These are phyloP conservation scores for Coenonympha arcania DNA, from an alignment of 2,888 invertebrate genomes.

Conservation along the genomic window DNA sequence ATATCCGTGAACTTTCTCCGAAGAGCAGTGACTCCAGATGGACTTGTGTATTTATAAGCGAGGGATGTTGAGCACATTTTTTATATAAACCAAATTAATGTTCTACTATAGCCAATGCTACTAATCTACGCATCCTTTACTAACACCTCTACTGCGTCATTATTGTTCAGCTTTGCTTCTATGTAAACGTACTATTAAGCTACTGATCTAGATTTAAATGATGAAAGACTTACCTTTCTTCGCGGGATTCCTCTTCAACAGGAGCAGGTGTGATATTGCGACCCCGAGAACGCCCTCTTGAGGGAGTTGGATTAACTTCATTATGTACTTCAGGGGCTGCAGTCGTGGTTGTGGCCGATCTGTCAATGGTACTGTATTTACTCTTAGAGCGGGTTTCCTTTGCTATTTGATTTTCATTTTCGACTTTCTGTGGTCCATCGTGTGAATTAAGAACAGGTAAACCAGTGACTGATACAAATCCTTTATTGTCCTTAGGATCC, in stretches of 20 bases:
- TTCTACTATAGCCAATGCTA: constrained; percentile 10
- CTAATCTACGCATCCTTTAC: constrained; percentile 8
- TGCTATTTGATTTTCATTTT: constrained; percentile 56
- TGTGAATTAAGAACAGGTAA: constrained; percentile 69
- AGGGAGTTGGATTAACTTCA: constrained; percentile 74
- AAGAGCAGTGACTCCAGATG: constrained; percentile 24
- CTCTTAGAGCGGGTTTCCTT: constrained; percentile 66
- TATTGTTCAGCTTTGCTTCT: constrained; percentile 11
- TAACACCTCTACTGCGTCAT: constrained; percentile 8
- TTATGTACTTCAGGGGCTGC: constrained; percentile 77
- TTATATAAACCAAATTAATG: constrained; percentile 10
- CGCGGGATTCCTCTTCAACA: constrained; percentile 70
- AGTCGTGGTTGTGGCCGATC: constrained; percentile 51
- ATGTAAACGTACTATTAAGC: neutral
- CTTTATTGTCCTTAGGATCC: constrained; percentile 48
- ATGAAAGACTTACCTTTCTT: constrained; percentile 60
- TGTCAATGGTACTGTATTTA: constrained; percentile 74
- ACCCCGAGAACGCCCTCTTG: constrained; percentile 65
- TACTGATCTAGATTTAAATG: neutral
- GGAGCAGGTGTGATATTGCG: constrained; percentile 63
- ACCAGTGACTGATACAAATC: constrained; percentile 35
- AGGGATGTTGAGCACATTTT: constrained; percentile 13
- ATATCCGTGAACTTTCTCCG: constrained; percentile 46
- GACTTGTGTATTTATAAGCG: constrained; percentile 22
- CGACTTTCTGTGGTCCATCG: constrained; percentile 75